Base-by-base conservation (phyloP, 2,888 invertebrate genomes). In the Hyposoter dolosus region DNA sequence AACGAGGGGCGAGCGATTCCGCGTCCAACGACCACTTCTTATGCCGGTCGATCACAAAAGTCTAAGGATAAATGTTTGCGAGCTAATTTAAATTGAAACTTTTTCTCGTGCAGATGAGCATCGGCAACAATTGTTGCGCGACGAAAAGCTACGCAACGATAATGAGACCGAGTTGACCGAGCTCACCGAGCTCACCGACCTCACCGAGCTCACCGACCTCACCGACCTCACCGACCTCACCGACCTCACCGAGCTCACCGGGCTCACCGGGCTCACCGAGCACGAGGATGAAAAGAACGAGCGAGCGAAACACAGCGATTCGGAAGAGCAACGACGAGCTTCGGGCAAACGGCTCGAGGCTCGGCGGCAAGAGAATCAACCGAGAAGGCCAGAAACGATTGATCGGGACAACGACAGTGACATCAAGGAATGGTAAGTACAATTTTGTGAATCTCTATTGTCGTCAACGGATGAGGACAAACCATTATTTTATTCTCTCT, bases 401-500 rank as follows among this genome's bases (percentile, higher is more conserved):
- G 6, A 35, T 35, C 79, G 81, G 60, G 85, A 88, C 19, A 81
- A 81, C 28, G 89, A 89, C 71, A 84, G 86, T 68, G 90, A 89
- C 75, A 90, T 89, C 74, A 90, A 90, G 82, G 89, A 90, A 74
- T 90, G 90, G 91, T 90, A 82, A 89, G 90, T 89, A 5, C 19
- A 17, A 45, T 19, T 81, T 45, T 66, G n/a, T 45, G n/a, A n/a
- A n/a, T n/a, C n/a, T n/a, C n/a, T n/a, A n/a, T n/a, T n/a, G n/a
- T n/a, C n/a, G n/a, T n/a, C n/a, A n/a, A n/a, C n/a, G n/a, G n/a
- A n/a, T n/a, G n/a, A 45, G 35, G 12, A 47, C 28, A 40, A 60
- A 66, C n/a, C n/a, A 5, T 17, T 0, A 17, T 50, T n/a, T 50
- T 50, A n/a, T n/a, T n/a, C n/a, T n/a, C 17, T 0, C 3, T 17